Evolutionary conservation across 2,888 invertebrate species (phyloP), one percentile per base, ranked within the genome.

Genomic region (Machimus rusticus): DNA sequence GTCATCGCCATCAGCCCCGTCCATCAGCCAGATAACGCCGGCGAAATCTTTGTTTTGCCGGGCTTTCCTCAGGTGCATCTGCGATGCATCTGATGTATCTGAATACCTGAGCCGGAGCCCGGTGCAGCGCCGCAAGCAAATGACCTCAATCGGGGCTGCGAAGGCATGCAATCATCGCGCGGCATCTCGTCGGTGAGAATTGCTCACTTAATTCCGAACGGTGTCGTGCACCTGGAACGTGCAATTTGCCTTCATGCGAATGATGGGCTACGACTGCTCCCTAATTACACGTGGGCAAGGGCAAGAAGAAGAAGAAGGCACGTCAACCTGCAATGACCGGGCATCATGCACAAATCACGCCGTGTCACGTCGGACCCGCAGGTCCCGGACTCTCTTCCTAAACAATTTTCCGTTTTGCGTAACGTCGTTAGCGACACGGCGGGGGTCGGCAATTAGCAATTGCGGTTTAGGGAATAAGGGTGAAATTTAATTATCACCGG

Each of bases 111-210:
- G 12, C 16, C 14, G n/a, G 8, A 16, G 57, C 8, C 39, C 28
- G 57, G 16, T 82, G 82, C 57, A 82, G 4, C 9, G 31, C 37
- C n/a, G 4, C 51, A 57, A 79, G 51, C 82, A 82, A 82, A 82
- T 66, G 82, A 66, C 82, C 82, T 37, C 82, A 82, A 57, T 82
- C 57, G 82, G 66, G 82, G 82, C 57, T 82, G 82, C 82, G 37
- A 19, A 31, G 37, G 16, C 82, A 19, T 39, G 82, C 57, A 82
- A 82, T 82, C 82, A 82, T 39, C 34, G 55, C 82, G 57, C 37
- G 37, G 34, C 28, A 82, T 82, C 57, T 82, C 57, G 55, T 16
- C 57, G 82, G 82, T 57, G 82, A 82, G 82, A 82, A 82, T 82
- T 82, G 82, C 34, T 82, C 82, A 82, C 82, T 82, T 82, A 57